Evolutionary conservation across 1,140 invertebrate genomes (phyloP).

Genomic region (Heliconius himera): DNA sequence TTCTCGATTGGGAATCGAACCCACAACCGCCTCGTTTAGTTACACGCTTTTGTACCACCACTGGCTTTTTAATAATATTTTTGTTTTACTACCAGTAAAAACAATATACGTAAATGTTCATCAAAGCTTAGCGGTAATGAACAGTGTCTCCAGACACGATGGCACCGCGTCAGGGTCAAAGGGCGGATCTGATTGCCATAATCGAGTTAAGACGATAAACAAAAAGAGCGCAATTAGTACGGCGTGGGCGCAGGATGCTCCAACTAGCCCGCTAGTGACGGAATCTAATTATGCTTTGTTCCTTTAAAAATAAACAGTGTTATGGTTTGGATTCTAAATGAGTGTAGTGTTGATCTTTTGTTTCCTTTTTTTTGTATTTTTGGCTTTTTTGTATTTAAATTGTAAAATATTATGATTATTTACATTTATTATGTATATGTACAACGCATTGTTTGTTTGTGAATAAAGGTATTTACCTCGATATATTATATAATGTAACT

Average conservation of each 20-base stretch:
- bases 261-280: constrained; percentile 60
- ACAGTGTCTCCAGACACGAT: constrained; percentile 49
- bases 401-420: too few species aligned
- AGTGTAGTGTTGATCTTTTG: constrained; percentile 13
- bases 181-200: constrained; percentile 76
- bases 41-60: too few species aligned
- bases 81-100: background rate
- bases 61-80: background rate
- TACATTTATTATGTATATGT: too few species aligned
- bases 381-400: too few species aligned
- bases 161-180: constrained; percentile 70
- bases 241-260: constrained; percentile 74
- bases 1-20: too few species aligned
- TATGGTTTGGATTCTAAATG: constrained; percentile 21
- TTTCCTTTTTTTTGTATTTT: background rate
- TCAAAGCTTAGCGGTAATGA: constrained; percentile 24
- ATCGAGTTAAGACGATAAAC: constrained; percentile 78
- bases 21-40: too few species aligned
- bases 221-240: constrained; percentile 77
- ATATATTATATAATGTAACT: too few species aligned
- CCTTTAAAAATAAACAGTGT: constrained; percentile 53
- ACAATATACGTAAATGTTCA: background rate
- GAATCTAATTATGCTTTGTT: constrained; percentile 67
- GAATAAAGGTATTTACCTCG: too few species aligned
- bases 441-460: too few species aligned